Base-by-base conservation (phyloP, 2,113 vertebrate species). In the Mastomys coucha region DNA sequence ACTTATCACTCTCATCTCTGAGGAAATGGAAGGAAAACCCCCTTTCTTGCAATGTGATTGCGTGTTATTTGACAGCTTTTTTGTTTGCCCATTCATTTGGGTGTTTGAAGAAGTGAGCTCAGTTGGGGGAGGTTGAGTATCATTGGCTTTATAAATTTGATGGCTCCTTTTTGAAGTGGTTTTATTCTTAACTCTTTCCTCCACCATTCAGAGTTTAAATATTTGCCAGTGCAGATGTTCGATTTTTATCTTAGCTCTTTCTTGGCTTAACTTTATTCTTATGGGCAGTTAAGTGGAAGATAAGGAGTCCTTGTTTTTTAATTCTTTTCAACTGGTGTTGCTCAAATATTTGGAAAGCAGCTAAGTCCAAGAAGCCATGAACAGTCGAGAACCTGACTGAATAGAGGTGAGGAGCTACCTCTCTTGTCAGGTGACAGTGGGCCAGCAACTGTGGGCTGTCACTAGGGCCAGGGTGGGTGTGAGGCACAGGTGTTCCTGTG, bases 201-300 rank as follows among this genome's bases (percentile, higher is more conserved):
- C 89, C 42, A 51, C 91, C 96, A 96, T 97, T 69, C 84, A 94
- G 91, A 97, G 97, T 98, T 98, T 99, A 98, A 99, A 98, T 99
- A 98, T 99, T 99, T 99, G 98, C 98, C 97, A 96, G 93, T 91
- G 97, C 95, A 95, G 97, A 97, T 97, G 96, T 97, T 98, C 97
- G 97, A 96, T 3, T 98, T 98, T 98, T 99, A 98, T 98, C 97
- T 5, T 93, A 87, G 98, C 94, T 97, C 98, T 98, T 96, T 98
- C 98, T 98, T 96, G 99, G 98, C 98, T 98, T 99, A 96, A 95
- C 98, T 98, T 98, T 94, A 93, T 97, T 98, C 98, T 98, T 89
- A 0, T 28, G 91, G 93, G 96, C 97, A 96, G 98, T 98, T 97
- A 98, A 98, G 98, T 98, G 97, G 97, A 69, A 97, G 98, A 98